Evolutionary conservation across 1,140 invertebrate genomes (phyloP).

Genomic region (Globodera rostochiensis): DNA sequence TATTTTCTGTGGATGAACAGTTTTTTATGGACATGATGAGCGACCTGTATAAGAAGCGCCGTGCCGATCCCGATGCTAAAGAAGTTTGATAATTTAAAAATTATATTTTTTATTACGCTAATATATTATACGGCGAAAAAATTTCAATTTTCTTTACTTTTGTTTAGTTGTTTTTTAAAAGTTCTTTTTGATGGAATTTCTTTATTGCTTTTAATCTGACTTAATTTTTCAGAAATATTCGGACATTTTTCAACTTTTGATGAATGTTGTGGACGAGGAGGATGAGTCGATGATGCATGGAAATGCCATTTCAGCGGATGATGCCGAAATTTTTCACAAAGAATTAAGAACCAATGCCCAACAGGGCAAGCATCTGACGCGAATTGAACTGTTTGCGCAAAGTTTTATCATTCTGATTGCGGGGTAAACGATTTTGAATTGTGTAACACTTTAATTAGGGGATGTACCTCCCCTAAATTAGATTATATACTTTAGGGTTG

Average conservation of each 20-base stretch:
- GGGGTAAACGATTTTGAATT: slow-evolving; percentile 15
- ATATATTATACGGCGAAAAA: too few relatives aligned
- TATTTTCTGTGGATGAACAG: neutral
- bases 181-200: neutral
- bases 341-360: neutral
- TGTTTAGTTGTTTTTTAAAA: neutral
- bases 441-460: too few relatives aligned
- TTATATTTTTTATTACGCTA: too few relatives aligned
- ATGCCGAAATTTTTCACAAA: slow-evolving; percentile 25
- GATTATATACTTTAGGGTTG: too few relatives aligned
- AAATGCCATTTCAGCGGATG: slow-evolving; percentile 5
- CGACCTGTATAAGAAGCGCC: slow-evolving; percentile 29
- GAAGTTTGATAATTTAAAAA: slow-evolving; percentile 22
- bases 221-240: slow-evolving; percentile 35
- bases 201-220: slow-evolving; percentile 4
- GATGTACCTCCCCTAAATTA: too few relatives aligned
- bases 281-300: slow-evolving; percentile 3
- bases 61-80: slow-evolving; percentile 29
- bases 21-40: slow-evolving; percentile 26
- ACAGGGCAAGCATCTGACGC: slow-evolving; percentile 25
- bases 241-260: slow-evolving; percentile 40
- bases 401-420: slow-evolving; percentile 30
- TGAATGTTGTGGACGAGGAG: slow-evolving; percentile 39
- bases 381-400: slow-evolving; percentile 37
- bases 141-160: too few relatives aligned